These are phyloP conservation scores for Geococcyx californianus DNA, from an alignment of 2,113 vertebrate species.

Conservation along the genomic window DNA sequence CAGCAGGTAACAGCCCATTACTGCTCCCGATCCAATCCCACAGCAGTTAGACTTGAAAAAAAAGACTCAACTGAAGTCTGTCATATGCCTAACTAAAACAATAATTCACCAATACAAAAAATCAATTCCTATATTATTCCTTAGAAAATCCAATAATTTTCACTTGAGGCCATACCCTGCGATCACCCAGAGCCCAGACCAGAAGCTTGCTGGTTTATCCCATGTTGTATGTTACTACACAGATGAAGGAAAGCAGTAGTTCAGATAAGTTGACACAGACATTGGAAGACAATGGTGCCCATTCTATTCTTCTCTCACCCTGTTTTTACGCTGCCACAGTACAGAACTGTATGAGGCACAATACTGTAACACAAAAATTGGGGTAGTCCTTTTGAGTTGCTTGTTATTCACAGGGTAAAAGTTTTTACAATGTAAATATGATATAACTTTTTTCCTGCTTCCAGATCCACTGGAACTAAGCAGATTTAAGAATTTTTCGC, in stretches of 20 bases:
- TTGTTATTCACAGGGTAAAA: neutral
- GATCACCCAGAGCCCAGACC: neutral
- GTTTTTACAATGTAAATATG: neutral
- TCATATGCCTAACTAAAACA: neutral
- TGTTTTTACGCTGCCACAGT: accelerated
- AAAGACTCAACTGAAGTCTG: neutral
- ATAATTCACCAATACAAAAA: neutral
- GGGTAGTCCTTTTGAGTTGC: neutral
- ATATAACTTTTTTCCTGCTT: neutral
- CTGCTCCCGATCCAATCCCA: neutral
- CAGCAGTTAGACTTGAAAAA: neutral
- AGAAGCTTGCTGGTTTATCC: neutral
- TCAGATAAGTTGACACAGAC: neutral
- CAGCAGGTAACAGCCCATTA: neutral
- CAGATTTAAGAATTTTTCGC: neutral
- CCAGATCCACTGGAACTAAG: neutral
- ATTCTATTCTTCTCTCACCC: neutral
- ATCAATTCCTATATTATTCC: neutral
- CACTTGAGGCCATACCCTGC: neutral
- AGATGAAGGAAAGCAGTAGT: neutral
- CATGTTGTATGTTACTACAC: neutral
- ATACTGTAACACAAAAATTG: neutral
- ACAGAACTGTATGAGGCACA: neutral
- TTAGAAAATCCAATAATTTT: neutral
- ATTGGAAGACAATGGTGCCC: neutral